phyloP scores from a whole-genome alignment of 2,888 invertebrate species.

The Lumbricus terrestris region DNA sequence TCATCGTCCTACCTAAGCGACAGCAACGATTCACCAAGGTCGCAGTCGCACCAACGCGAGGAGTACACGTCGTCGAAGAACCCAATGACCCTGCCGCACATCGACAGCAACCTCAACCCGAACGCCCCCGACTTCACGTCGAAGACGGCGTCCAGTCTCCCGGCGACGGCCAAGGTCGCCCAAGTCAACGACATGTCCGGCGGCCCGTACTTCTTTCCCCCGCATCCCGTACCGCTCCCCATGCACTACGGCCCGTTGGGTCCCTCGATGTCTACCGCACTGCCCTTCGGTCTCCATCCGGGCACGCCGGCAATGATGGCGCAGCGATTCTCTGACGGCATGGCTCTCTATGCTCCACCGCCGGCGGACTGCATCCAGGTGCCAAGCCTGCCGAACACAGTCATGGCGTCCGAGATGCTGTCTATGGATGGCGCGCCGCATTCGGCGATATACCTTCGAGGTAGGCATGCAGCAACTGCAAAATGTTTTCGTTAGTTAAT shows the following conservation, averaged over 20 bases:
- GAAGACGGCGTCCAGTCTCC: constrained; percentile 19
- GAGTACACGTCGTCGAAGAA: constrained; percentile 55
- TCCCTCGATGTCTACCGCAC: not conserved
- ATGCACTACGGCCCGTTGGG: not conserved
- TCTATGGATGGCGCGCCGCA: not conserved
- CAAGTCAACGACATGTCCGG: not conserved
- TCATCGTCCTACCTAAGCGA: constrained; percentile 6
- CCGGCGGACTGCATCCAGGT: not conserved
- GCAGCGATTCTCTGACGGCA: not conserved
- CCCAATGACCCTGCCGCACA: constrained; percentile 58
- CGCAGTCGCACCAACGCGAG: constrained; percentile 39
- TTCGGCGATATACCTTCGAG: not conserved
- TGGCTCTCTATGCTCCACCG: not conserved
- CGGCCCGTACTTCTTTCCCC: not conserved
- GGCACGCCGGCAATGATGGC: not conserved
- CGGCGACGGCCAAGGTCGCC: not conserved
- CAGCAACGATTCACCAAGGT: constrained; percentile 3
- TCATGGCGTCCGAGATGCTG: not conserved
- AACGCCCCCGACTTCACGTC: constrained; percentile 74
- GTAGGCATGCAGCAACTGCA: not conserved
- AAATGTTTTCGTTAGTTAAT: not conserved
- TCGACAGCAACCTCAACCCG: constrained; percentile 70
- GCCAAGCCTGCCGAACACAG: not conserved
- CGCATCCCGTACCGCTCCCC: not conserved
- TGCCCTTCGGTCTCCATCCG: constrained; percentile 12